Evolutionary conservation across 2,888 invertebrate genomes (phyloP).

Genomic region (Cataglyphis livida): DNA sequence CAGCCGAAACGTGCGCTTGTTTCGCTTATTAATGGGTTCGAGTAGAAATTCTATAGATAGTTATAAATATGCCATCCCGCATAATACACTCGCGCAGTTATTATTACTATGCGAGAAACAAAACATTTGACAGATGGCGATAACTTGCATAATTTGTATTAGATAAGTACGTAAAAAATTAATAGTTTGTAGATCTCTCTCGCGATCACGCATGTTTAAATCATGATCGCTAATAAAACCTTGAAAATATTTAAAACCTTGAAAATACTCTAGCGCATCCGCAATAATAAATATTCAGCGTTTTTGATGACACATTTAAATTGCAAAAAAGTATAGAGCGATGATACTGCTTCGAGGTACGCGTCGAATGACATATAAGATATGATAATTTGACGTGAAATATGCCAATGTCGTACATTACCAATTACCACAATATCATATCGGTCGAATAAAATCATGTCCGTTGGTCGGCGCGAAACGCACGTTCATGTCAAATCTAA

Average conservation of each 20-base stretch:
- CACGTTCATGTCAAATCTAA: neutral
- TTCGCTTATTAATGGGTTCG: slow-evolving; percentile 18
- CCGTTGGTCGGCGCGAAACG: slow-evolving; percentile 1
- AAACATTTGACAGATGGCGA: neutral
- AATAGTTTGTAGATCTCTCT: neutral
- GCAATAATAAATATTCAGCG: slow-evolving; percentile 11
- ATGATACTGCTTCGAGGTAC: slow-evolving; percentile 42
- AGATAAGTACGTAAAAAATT: slow-evolving; percentile 16
- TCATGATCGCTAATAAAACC: neutral
- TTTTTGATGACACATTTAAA: neutral
- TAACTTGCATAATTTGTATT: neutral
- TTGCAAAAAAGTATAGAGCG: slow-evolving; percentile 1
- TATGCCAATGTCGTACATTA: neutral
- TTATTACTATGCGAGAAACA: neutral
- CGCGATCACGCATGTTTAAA: neutral
- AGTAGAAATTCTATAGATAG: slow-evolving; percentile 13
- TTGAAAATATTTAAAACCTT: slow-evolving; percentile 21
- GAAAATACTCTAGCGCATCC: neutral
- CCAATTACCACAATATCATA: neutral
- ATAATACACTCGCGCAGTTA: neutral
- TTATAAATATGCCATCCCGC: neutral
- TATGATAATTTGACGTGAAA: slow-evolving; percentile 32
- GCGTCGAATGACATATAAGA: neutral
- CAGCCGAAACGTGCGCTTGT: neutral
- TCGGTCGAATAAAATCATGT: neutral